Evolutionary conservation across 2,797 vertebrate species (phyloP), one percentile per base, ranked within the genome.

Genomic region (Melanotaenia nigrans): DNA sequence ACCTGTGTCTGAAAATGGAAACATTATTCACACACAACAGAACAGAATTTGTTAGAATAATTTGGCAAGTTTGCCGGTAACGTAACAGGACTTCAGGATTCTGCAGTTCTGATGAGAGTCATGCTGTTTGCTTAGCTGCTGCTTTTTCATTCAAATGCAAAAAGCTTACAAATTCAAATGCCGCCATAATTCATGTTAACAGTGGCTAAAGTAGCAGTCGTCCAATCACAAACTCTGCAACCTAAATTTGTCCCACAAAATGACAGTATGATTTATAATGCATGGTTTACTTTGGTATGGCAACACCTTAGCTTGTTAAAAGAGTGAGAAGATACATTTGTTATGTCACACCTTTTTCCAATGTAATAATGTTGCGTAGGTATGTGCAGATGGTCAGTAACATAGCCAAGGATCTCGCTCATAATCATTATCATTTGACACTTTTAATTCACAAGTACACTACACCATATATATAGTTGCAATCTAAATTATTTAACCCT

Each of bases 351-450:
- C 32, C 32, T n/a, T 68, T 69, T 51, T 74, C n/a, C 6, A 54
- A 58, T 0, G 0, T 2, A 68, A 38, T 35, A 54, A 38, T 33
- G 25, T 33, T 63, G 58, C 16, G 4, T 49, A 40, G 9, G 25
- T 40, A 11, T 51, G 53, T 51, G 32, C 57, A 73, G 66, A 45
- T 74, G 67, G 47, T 62, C 56, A 63, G 38, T 72, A 11, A 64
- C 12, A 36, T 59, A 59, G 57, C 30, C 30, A 22, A 7, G 4
- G n/a, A 24, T 60, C 13, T 40, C 16, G 14, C 24, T 25, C 32
- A 54, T 54, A 18, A 40, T 64, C 10, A 11, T 24, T 45, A 35
- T 30, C 13, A 20, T 60, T 36, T 58, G 3, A 30, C 42, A 38
- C 60, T 42, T 73, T 69, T 14, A 24, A 58, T 36, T 70, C 45